Base-by-base conservation (phyloP, 2,888 invertebrate genomes). In the Hymenopus coronatus region DNA sequence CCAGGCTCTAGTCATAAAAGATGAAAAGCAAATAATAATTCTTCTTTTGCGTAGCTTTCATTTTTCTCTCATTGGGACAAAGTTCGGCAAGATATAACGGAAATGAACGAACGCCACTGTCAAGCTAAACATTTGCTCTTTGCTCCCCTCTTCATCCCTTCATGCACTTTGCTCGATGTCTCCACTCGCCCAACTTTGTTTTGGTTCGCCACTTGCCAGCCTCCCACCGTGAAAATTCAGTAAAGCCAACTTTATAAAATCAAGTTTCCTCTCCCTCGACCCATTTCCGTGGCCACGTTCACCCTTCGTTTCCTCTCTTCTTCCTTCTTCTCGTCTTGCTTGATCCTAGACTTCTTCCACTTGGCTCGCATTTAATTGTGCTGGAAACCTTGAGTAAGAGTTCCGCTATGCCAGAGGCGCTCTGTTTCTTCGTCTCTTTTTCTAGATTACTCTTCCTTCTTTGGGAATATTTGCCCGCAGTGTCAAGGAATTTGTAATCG, bases 171-270 rank as follows among this genome's bases (percentile, higher is more conserved):
- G 86, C 28, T 86, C 54, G 54, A 28, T 54, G 54, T 81, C 85
- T 12, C 9, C 54, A 28, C 15, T 27, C 54, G 20, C n/a, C 46
- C 40, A 54, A 85, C 85, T 28, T 81, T 86, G 86, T 86, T 86
- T 86, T 86, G 81, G 86, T 86, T 81, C 54, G 20, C 9, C 85
- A 54, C 15, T 27, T 40, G 20, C n/a, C 46, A 27, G 46, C 28
- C 83, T 20, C 28, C 83, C 83, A 28, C 84, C 33, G 85, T 85
- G 85, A 85, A 85, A 85, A 85, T 54, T 85, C 85, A 85, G 85
- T 46, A 85, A 85, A 46, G 46, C 15, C 85, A 46, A 85, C 85
- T 85, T 85, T 46, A 85, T 85, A 85, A 46, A 85, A 85, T 85
- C 46, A 85, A 9, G 27, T 27, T 27, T n/a, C 84, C 84, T 46